phyloP scores from a whole-genome alignment of 2,797 vertebrate species.

The Octomys mimax region DNA sequence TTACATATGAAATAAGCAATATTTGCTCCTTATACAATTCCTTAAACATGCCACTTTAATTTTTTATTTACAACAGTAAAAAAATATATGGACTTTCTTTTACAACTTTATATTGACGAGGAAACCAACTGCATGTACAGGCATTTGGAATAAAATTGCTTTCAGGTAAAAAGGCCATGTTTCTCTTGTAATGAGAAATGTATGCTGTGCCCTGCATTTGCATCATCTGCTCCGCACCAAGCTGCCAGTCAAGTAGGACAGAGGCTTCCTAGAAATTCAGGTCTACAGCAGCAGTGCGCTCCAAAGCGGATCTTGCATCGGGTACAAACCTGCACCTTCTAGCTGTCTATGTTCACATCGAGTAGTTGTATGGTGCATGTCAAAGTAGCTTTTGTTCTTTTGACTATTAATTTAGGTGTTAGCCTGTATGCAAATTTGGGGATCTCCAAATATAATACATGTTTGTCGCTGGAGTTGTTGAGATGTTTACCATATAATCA shows the following conservation, averaged over 20 bases:
- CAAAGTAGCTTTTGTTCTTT: conserved; percentile 32
- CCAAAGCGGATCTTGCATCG: conserved; percentile 60
- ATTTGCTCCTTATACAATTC: conserved; percentile 4
- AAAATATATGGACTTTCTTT: conserved; percentile 36
- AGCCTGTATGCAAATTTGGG: background rate
- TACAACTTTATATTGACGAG: background rate
- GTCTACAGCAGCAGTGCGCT: conserved; percentile 46
- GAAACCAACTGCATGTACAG: conserved; percentile 24
- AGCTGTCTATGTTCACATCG: conserved; percentile 44
- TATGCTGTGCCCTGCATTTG: conserved; percentile 64
- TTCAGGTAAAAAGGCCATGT: conserved; percentile 64
- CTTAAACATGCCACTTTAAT: conserved; percentile 5
- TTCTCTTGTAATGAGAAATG: conserved; percentile 78
- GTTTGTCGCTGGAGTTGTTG: conserved; percentile 9
- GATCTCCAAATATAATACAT: conserved; percentile 7
- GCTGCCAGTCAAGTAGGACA: conserved; percentile 69
- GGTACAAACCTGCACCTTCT: conserved; percentile 54
- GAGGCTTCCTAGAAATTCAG: conserved; percentile 55
- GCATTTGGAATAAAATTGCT: conserved; percentile 47
- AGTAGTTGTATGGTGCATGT: background rate
- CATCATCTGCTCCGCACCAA: conserved; percentile 62
- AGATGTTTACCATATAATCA: background rate
- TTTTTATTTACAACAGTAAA: conserved; percentile 29
- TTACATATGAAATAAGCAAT: background rate
- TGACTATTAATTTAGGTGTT: conserved; percentile 51